A percentile compares a stretch with the other conserved stretches of the same genome.
These are phyloP conservation scores for Dinothrombium tinctorium DNA, from an alignment of 1,140 invertebrate genomes.

Conservation along the genomic window DNA sequence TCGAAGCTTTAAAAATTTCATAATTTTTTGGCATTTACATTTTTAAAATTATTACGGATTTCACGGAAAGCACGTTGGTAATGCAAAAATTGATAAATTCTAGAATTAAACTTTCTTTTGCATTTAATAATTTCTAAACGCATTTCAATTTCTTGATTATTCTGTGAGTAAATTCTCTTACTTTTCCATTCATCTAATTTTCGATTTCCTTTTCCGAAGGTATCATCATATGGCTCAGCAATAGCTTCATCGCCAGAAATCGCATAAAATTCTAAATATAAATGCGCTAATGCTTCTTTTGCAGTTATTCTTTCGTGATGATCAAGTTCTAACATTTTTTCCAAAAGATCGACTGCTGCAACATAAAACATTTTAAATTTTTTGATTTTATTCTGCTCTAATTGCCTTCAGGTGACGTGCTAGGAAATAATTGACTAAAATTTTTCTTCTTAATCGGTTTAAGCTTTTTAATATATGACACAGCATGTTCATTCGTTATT, in stretches of 20 bases:
- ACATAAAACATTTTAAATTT: background rate
- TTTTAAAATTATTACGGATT: too few species aligned
- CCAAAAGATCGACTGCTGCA: constrained; percentile 67
- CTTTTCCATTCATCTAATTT: constrained; percentile 80
- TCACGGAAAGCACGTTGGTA: too few species aligned
- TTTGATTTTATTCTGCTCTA: background rate
- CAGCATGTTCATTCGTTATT: constrained; percentile 70
- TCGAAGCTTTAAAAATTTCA: too few species aligned
- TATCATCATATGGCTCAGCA: constrained; percentile 69
- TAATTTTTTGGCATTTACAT: too few species aligned
- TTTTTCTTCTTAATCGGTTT: constrained; percentile 65
- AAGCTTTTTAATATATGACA: constrained; percentile 79
- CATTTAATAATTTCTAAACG: too few species aligned
- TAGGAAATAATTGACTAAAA: constrained; percentile 66
- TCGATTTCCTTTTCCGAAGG: constrained; percentile 80
- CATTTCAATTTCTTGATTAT: too few species aligned
- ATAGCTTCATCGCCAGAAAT: constrained; percentile 76
- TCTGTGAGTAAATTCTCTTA: too few species aligned
- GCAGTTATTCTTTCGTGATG: constrained; percentile 77
- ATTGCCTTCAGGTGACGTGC: constrained; percentile 62
- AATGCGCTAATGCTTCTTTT: constrained; percentile 70
- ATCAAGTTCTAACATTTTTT: constrained; percentile 86
- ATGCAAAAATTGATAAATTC: too few species aligned
- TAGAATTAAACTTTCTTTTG: too few species aligned
- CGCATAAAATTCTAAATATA: constrained; percentile 59